These are phyloP conservation scores for Drosophila gunungcola DNA, from an alignment of 1,140 invertebrate genomes.

Conservation along the genomic window DNA sequence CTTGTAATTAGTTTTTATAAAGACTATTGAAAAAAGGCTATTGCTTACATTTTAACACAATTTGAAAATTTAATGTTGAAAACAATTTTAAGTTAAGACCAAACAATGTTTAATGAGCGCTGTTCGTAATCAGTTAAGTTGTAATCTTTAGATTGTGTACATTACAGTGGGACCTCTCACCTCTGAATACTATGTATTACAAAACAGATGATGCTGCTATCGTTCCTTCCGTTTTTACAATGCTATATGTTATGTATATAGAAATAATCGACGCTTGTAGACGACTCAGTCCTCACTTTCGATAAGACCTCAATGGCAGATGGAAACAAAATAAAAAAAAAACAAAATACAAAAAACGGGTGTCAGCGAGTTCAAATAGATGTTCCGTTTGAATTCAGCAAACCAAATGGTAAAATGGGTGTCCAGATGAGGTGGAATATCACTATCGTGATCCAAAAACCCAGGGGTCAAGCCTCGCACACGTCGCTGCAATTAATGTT, in stretches of 20 bases:
- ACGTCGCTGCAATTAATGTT: constrained; percentile 52
- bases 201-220: constrained; percentile 5
- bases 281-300: background rate
- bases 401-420: background rate
- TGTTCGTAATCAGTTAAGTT: background rate
- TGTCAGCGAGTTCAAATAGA: constrained; percentile 17
- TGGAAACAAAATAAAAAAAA: background rate
- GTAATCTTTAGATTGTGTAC: background rate
- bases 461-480: constrained; percentile 5
- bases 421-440: constrained; percentile 6
- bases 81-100: background rate
- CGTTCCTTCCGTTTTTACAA: background rate
- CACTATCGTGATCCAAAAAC: background rate
- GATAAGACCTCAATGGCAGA: constrained; percentile 2
- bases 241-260: background rate
- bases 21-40: too few relatives aligned
- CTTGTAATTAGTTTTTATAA: too few relatives aligned
- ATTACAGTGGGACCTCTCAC: background rate
- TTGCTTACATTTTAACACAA: too few relatives aligned
- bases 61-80: background rate
- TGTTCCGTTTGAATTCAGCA: background rate
- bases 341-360: background rate
- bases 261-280: background rate
- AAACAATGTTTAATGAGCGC: background rate
- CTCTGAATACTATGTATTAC: constrained; percentile 2